A percentile compares a stretch with the other conserved stretches of the same genome.
Conservation (phyloP, 1,140 invertebrate species). For the Archivesica marissinica region DNA sequence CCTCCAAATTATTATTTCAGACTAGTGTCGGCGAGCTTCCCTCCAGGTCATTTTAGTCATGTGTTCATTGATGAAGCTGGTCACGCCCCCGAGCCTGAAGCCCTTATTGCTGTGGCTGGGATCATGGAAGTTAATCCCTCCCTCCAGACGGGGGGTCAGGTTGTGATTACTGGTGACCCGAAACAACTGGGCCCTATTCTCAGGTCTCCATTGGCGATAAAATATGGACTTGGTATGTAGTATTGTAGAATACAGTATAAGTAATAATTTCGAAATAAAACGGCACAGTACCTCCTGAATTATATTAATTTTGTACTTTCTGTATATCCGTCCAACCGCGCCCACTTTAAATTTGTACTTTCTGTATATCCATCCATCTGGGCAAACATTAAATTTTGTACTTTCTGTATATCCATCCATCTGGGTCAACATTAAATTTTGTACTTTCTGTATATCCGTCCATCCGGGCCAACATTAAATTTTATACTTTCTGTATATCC, state of each 20-base stretch:
- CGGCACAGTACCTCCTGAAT: too few species aligned
- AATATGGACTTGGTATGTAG: conserved; percentile 86
- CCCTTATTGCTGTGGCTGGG: conserved; percentile 71
- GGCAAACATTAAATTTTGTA: too few species aligned
- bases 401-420: too few species aligned
- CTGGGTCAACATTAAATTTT: too few species aligned
- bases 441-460: too few species aligned
- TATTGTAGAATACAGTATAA: not conserved
- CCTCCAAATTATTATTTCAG: too few species aligned
- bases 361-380: too few species aligned
- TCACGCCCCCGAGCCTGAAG: conserved; percentile 93
- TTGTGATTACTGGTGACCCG: conserved; percentile 95
- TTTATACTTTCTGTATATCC: too few species aligned
- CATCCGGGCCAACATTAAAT: too few species aligned
- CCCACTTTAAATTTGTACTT: too few species aligned
- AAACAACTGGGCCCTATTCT: conserved; percentile 95
- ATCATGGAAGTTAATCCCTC: conserved; percentile 62
- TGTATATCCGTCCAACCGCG: not conserved
- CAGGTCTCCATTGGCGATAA: conserved; percentile 87
- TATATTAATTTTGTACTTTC: not conserved
- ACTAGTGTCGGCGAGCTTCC: conserved; percentile 88
- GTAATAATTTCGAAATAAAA: too few species aligned
- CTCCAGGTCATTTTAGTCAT: conserved; percentile 92
- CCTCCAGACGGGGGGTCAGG: conserved; percentile 75
- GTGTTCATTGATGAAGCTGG: conserved; percentile 95